phyloP scores from a whole-genome alignment of 2,888 invertebrate species.

The Silvanus unidentatus region DNA sequence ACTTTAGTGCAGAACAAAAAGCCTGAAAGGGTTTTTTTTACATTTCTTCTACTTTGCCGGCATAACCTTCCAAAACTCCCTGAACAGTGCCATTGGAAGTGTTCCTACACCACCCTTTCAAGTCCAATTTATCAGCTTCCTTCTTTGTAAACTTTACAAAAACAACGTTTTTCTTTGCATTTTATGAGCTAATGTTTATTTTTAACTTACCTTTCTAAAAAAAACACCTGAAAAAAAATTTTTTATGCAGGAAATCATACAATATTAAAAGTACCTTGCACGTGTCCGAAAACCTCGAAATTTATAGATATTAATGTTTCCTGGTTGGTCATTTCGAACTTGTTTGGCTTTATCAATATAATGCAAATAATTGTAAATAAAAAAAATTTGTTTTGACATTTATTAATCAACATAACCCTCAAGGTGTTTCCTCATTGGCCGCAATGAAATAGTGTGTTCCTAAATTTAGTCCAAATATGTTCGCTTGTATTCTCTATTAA shows the following conservation, averaged over 20 bases:
- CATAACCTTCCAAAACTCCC: constrained; percentile 61
- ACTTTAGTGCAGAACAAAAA: constrained; percentile 3
- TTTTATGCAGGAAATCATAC: constrained; percentile 3
- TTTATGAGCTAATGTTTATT: not conserved
- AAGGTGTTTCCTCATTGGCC: no score
- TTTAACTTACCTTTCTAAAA: constrained; percentile 53
- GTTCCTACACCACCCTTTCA: constrained; percentile 71
- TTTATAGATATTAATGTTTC: constrained; percentile 41
- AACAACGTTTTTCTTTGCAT: constrained; percentile 4
- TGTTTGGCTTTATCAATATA: not conserved
- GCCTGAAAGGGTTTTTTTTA: constrained; percentile 25
- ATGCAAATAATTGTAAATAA: not conserved
- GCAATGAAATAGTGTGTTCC: no score
- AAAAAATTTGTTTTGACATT: not conserved
- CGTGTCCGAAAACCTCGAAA: constrained; percentile 57
- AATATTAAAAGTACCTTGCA: constrained; percentile 49
- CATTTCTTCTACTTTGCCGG: constrained; percentile 57
- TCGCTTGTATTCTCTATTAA: no score
- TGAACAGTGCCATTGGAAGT: constrained; percentile 61
- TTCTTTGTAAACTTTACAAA: constrained; percentile 57
- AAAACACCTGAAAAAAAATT: constrained; percentile 49
- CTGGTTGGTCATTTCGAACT: constrained; percentile 15
- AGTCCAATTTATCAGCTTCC: constrained; percentile 56
- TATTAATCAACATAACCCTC: no score
- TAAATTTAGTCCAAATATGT: no score